Evolutionary conservation across 2,797 vertebrate genomes (phyloP), one percentile per base, ranked within the genome.

Genomic region (Argya squamiceps): DNA sequence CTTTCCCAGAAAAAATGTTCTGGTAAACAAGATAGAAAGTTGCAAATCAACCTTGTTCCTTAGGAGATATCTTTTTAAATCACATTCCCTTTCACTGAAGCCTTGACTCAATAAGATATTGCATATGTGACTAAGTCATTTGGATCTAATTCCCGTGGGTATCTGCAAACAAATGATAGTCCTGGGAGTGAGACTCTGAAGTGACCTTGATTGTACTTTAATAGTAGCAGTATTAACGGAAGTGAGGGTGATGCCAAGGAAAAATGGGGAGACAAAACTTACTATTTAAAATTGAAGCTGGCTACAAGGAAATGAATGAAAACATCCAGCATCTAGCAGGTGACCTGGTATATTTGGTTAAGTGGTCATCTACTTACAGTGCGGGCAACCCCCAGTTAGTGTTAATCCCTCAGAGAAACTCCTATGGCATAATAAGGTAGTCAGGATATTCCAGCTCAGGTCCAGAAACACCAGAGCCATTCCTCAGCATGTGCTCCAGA

Each of bases 401-500:
- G 52, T n/a, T n/a, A 76, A 63, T 27, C 6, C 26, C n/a, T 4
- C 5, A 47, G 39, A 62, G 77, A 76, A 73, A 2, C 2, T 85
- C 47, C 47, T 32, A 7, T 10, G 17, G 56, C 13, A 15, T 46
- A 64, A 88, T 6, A 34, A 56, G 18, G 18, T n/a, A 56, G 46
- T 52, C 49, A 82, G 55, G 12, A 27, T 29, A 73, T 27, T 29
- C 49, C 63, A 88, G n/a, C 30, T 75, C 19, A 29, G 37, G 13
- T 46, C 37, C 65, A 74, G 65, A 71, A 76, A 64, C 32, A 70
- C 16, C 29, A 13, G 22, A 62, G 17, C 19, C 4, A 1, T 62
- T 69, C 43, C 62, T 91, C 36, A 29, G 23, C 0, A 0, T 41
- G 34, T 37, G 15, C 20, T 8, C 34, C 7, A 23, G 46, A 49